Base-by-base conservation (phyloP, 2,113 vertebrate species). In the Tichodroma muraria region DNA sequence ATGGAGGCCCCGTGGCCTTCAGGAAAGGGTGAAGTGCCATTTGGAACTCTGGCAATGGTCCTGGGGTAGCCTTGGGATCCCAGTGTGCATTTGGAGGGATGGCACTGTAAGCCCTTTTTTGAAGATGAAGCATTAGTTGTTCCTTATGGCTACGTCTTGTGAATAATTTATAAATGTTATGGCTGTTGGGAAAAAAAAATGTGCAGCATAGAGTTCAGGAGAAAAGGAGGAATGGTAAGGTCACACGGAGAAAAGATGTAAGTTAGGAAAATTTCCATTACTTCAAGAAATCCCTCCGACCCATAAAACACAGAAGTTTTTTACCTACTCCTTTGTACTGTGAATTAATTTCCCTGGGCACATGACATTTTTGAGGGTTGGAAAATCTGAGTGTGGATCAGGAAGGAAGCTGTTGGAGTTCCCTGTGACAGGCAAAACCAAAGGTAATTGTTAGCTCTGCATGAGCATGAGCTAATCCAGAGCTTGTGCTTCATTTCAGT, bases 361-460 rank as follows among this genome's bases (percentile, higher is more conserved):
- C 10, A 18, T 35, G 70, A 40, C n/a, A 69, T 82, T 92, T 94
- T 85, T 87, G 89, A 94, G 80, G 30, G 24, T 38, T 95, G 91
- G 89, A 94, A 94, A 91, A 76, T 87, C 45, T 61, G 80, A 89
- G 17, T 37, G 27, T 0, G 3, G 33, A 80, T 59, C 7, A 15
- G 73, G 75, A 79, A 93, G 84, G 78, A 90, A 87, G 63, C 78
- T 89, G 45, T 56, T 83, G 50, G 78, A 89, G 70, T 76, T 84
- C 81, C 42, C 42, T 93, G 45, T 50, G 72, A 65, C 35, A 70
- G 61, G 83, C 91, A 88, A 89, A 96, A 87, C 75, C 63, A 63
- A 88, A 91, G 53, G 66, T 93, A 85, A 85, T 93, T 94, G 72
- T 89, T 89, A 89, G 57, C 59, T 71, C 69, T 84, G 56, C 79